Percentiles rank a stretch among this genome's conserved stretches.
Conservation (phyloP, 2,797 vertebrate species). For the Coregonus suidteri region DNA sequence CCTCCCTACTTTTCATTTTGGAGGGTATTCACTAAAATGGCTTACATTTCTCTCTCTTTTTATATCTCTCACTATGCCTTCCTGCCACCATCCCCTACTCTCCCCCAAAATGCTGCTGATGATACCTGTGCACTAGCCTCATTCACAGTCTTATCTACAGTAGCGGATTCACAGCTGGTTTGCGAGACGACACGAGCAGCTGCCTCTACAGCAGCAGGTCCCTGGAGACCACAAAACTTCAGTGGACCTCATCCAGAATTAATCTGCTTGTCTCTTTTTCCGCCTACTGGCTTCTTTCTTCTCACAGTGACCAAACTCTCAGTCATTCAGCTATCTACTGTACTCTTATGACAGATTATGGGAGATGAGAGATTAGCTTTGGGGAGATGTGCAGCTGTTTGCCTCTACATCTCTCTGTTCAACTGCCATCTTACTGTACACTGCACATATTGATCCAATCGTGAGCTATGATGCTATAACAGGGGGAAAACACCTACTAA, state of each 20-base stretch:
- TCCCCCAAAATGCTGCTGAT: not conserved
- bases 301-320: constrained; percentile 38
- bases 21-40: not conserved
- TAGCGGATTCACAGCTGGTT: constrained; percentile 55
- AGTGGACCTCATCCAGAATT: constrained; percentile 71
- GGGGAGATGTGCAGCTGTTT: constrained; percentile 28
- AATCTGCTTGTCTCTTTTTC: constrained; percentile 61
- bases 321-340: constrained; percentile 39
- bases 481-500: not conserved
- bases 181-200: constrained; percentile 39
- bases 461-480: not conserved
- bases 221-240: constrained; percentile 57
- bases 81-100: constrained; percentile 19
- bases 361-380: constrained; percentile 39
- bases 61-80: not conserved
- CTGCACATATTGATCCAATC: not conserved
- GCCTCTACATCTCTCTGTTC: not conserved
- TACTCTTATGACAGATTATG: constrained; percentile 30
- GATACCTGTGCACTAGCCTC: constrained; percentile 27
- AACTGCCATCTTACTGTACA: not conserved
- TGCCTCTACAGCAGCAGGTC: constrained; percentile 44
- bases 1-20: not conserved
- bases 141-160: constrained; percentile 29
- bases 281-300: constrained; percentile 37
- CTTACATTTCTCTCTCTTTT: not conserved